Conservation (phyloP, 2,888 invertebrate genomes). For the Homarus gammarus region DNA sequence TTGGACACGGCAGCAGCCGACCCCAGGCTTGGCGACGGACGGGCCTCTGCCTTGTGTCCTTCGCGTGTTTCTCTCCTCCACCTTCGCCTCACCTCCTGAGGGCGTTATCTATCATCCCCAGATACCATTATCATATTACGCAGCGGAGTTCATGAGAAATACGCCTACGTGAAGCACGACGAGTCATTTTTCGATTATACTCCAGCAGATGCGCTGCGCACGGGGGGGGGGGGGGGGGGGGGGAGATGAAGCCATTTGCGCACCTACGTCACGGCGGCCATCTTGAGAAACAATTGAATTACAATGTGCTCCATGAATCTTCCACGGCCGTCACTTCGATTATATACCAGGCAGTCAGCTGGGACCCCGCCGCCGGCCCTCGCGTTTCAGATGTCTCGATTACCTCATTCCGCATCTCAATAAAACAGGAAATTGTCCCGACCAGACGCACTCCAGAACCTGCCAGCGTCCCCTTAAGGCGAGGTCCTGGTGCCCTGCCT, state of each 20-base stretch:
- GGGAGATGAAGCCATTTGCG: slow-evolving; percentile 57
- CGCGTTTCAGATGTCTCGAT: slow-evolving; percentile 42
- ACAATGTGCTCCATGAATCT: slow-evolving; percentile 69
- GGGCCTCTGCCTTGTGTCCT: background rate
- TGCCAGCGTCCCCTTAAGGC: background rate
- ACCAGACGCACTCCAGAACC: background rate
- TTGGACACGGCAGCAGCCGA: slow-evolving; percentile 24
- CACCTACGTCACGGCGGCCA: slow-evolving; percentile 67
- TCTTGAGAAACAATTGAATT: slow-evolving; percentile 71
- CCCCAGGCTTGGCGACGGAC: background rate
- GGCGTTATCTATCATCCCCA: background rate
- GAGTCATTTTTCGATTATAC: background rate
- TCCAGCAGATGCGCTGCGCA: slow-evolving; percentile 31
- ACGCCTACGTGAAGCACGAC: background rate
- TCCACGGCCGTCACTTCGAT: slow-evolving; percentile 64
- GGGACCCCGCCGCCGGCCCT: slow-evolving; percentile 1
- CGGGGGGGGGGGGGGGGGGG: background rate
- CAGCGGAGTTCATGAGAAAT: background rate
- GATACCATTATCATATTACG: background rate
- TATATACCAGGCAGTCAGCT: slow-evolving; percentile 53
- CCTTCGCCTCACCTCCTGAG: background rate
- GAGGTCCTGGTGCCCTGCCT: background rate
- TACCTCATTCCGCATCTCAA: slow-evolving; percentile 24
- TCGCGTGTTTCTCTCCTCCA: background rate
- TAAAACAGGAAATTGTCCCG: background rate